Conservation (phyloP, 1,140 invertebrate species). For the Trachymyrmex septentrionalis region DNA sequence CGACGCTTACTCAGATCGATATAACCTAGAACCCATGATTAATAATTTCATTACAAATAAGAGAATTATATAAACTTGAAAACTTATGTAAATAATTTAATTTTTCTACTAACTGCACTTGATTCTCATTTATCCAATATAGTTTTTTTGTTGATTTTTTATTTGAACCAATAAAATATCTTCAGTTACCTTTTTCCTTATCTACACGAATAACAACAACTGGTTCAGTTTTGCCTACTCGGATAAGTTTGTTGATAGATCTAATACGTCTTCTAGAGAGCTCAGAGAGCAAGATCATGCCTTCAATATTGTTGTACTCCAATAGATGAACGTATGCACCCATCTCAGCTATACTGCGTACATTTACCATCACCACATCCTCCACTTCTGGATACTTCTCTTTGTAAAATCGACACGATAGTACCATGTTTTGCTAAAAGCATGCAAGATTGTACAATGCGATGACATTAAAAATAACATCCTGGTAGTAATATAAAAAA, state of each 20-base stretch:
- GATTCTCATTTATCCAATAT: too few relatives aligned
- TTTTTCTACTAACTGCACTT: too few relatives aligned
- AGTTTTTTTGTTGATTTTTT: too few relatives aligned
- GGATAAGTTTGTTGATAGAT: constrained; percentile 99
- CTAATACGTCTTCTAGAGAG: constrained; percentile 99
- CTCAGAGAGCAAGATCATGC: constrained; percentile 98
- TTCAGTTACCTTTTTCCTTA: constrained; percentile 96
- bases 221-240: constrained; percentile 99
- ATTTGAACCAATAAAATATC: too few relatives aligned
- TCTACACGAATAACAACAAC: constrained; percentile 99
- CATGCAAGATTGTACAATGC: constrained; percentile 3
- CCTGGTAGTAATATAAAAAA: background rate
- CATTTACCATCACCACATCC: constrained; percentile 99
- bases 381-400: constrained; percentile 99
- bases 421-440: constrained; percentile 91
- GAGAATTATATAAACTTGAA: too few relatives aligned
- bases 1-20: constrained; percentile 99
- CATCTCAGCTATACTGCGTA: constrained; percentile 99
- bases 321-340: constrained; percentile 99
- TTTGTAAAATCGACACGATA: constrained; percentile 99
- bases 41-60: constrained; percentile 11
- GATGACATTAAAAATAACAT: background rate
- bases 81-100: background rate
- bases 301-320: constrained; percentile 99
- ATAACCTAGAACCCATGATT: constrained; percentile 90